phyloP scores from a whole-genome alignment of 1,140 invertebrate species.

The Drosophila mauritiana region DNA sequence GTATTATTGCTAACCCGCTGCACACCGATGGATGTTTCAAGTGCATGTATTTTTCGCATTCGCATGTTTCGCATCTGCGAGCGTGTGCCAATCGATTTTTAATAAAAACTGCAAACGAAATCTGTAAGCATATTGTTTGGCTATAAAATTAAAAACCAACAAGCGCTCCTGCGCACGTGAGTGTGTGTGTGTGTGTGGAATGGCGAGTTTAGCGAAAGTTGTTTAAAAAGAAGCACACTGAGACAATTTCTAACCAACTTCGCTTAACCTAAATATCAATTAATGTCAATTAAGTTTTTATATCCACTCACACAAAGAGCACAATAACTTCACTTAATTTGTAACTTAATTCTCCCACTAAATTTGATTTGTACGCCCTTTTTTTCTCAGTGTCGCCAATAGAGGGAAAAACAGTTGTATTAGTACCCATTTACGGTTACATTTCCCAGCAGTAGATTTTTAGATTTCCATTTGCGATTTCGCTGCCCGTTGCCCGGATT shows the following conservation, averaged over 20 bases:
- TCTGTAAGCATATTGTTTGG: conserved; percentile 77
- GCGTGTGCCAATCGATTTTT: conserved; percentile 62
- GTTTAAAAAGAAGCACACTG: conserved; percentile 11
- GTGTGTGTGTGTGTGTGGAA: conserved; percentile 3
- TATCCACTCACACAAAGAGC: too few relatives aligned
- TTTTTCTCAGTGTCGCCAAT: conserved; percentile 19
- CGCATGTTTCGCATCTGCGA: conserved; percentile 3
- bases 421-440: conserved; percentile 42
- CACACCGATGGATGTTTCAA: conserved; percentile 10
- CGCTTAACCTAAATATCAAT: not conserved
- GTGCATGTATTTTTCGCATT: conserved; percentile 24
- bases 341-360: not conserved
- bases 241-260: not conserved
- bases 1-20: conserved; percentile 43
- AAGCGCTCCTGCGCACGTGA: conserved; percentile 20
- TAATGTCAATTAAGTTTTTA: too few relatives aligned
- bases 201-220: conserved; percentile 24
- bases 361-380: not conserved
- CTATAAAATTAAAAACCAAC: conserved; percentile 82
- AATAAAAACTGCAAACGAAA: conserved; percentile 74
- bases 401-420: conserved; percentile 27
- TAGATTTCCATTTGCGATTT: conserved; percentile 50
- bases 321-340: too few relatives aligned
- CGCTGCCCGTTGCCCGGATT: conserved; percentile 25
- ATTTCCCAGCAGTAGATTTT: conserved; percentile 43